These are phyloP conservation scores for Steinernema khuongi DNA, from an alignment of 1,140 invertebrate genomes.

Conservation along the genomic window DNA sequence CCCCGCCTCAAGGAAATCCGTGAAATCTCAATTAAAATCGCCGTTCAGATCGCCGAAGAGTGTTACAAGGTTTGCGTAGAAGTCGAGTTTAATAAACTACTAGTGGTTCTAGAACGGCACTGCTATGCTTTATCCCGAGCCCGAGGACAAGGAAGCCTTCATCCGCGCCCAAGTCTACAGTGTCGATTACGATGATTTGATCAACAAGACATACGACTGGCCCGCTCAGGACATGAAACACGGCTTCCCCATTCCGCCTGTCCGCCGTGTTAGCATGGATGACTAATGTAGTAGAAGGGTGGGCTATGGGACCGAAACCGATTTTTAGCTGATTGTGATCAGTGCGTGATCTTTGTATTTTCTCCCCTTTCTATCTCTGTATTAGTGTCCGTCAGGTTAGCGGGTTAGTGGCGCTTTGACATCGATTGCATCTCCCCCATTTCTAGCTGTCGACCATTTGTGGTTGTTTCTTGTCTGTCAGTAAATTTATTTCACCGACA, in stretches of 20 bases:
- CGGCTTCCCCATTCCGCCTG: slow-evolving; percentile 46
- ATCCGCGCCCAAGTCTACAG: slow-evolving; percentile 62
- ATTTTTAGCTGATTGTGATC: slow-evolving; percentile 1
- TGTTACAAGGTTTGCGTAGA: slow-evolving; percentile 68
- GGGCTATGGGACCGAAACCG: neutral
- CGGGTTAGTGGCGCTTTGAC: neutral
- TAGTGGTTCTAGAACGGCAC: slow-evolving; percentile 59
- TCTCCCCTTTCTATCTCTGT: neutral
- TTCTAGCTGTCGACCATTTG: neutral
- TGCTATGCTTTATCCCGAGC: slow-evolving; percentile 63
- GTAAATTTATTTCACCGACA: too few species aligned
- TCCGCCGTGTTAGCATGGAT: slow-evolving; percentile 32
- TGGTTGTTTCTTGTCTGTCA: neutral
- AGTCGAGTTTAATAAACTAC: neutral
- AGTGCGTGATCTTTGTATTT: neutral
- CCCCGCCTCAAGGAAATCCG: slow-evolving; percentile 79
- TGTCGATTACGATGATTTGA: slow-evolving; percentile 62
- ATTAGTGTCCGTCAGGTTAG: neutral
- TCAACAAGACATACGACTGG: slow-evolving; percentile 62
- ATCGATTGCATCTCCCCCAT: neutral
- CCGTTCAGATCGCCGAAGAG: slow-evolving; percentile 74
- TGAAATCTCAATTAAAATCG: slow-evolving; percentile 80
- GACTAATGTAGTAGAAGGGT: slow-evolving; percentile 18
- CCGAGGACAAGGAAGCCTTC: slow-evolving; percentile 62
- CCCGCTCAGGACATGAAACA: slow-evolving; percentile 58